These are phyloP conservation scores for Didymodactylos carnosus DNA, from an alignment of 2,888 invertebrate genomes.

Conservation along the genomic window DNA sequence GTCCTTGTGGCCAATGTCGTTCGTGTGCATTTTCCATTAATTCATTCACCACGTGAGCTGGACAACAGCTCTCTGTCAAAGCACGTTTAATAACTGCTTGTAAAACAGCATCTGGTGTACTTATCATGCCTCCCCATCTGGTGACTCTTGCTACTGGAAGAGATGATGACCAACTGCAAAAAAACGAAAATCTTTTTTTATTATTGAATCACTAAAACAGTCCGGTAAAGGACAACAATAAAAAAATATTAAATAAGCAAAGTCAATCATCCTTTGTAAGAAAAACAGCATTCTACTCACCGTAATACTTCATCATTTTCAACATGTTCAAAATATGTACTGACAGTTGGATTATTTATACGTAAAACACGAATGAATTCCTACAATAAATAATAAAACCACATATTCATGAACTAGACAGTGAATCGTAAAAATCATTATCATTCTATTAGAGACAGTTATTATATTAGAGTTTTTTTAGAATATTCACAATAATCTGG, in stretches of 20 bases:
- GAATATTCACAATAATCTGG: no score
- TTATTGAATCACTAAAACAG: no score
- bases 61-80: slow-evolving; percentile 76
- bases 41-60: slow-evolving; percentile 72
- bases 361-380: slow-evolving; percentile 82
- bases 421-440: no score
- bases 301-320: slow-evolving; percentile 64
- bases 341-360: slow-evolving; percentile 70
- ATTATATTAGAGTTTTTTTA: no score
- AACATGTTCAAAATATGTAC: slow-evolving; percentile 77
- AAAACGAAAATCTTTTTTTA: neutral
- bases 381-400: slow-evolving; percentile 31
- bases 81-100: slow-evolving; percentile 81
- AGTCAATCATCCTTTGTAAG: no score
- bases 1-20: slow-evolving; percentile 74
- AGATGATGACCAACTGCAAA: slow-evolving; percentile 26
- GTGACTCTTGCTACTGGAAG: slow-evolving; percentile 49
- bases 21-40: slow-evolving; percentile 94
- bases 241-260: no score
- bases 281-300: slow-evolving; percentile 18
- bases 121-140: slow-evolving; percentile 94
- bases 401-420: no score
- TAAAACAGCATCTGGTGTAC: slow-evolving; percentile 72
- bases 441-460: no score
- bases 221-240: no score